A percentile compares a stretch with the other conserved stretches of the same genome.
These are phyloP conservation scores for Amazona guildingii DNA, from an alignment of 2,113 vertebrate genomes.

Conservation along the genomic window DNA sequence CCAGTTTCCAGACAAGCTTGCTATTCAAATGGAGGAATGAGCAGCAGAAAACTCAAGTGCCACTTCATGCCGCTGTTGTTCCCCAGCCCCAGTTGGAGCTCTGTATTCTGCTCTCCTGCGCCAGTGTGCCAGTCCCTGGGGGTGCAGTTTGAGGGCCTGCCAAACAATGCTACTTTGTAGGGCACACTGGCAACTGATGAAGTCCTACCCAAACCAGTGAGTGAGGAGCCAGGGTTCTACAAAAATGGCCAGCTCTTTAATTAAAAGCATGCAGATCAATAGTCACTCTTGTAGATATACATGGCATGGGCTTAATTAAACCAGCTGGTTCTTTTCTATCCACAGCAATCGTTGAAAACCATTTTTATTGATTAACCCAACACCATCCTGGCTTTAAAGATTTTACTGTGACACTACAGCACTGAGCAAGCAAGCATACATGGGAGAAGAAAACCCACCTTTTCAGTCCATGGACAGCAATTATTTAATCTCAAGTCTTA, in stretches of 20 bases:
- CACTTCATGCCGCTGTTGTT: background rate
- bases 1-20: background rate
- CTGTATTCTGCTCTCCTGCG: background rate
- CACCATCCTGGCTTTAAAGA: background rate
- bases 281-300: background rate
- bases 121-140: background rate
- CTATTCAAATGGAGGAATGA: background rate
- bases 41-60: background rate
- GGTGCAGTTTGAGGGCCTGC: background rate
- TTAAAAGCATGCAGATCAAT: constrained; percentile 18
- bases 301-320: constrained; percentile 12
- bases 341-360: background rate
- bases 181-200: background rate
- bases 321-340: background rate
- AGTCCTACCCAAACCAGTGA: background rate
- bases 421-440: background rate
- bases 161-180: background rate
- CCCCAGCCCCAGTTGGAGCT: background rate
- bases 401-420: background rate
- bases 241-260: background rate
- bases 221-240: background rate
- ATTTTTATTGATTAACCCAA: constrained; percentile 18
- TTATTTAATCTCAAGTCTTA: background rate
- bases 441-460: background rate
- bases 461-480: background rate